Conservation (phyloP, 2,113 vertebrate genomes). For the Phocoena sinus region DNA sequence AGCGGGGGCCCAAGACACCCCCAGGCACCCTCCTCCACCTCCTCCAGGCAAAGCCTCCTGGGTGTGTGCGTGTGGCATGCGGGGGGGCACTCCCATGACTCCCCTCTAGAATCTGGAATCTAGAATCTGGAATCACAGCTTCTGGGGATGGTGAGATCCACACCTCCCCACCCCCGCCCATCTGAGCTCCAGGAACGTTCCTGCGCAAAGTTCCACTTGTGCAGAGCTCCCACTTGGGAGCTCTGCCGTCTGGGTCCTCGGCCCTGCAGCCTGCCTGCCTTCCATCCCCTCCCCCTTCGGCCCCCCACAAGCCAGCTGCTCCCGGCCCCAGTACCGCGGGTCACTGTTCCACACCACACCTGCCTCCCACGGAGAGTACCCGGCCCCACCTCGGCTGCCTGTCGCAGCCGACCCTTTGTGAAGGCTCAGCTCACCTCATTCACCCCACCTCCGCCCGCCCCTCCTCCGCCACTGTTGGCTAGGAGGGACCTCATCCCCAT, state of each 20-base stretch:
- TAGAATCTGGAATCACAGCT: not conserved
- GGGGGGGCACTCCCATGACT: not conserved
- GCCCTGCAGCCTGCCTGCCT: no score
- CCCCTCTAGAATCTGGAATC: not conserved
- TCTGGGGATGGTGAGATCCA: no score
- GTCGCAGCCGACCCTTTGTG: not conserved
- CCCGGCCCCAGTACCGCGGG: not conserved
- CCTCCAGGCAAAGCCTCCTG: not conserved
- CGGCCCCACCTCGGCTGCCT: not conserved
- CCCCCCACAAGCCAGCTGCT: not conserved
- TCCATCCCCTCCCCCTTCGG: not conserved
- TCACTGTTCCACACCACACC: fast-evolving
- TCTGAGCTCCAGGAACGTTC: not conserved
- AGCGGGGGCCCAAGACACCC: not conserved
- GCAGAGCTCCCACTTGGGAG: not conserved
- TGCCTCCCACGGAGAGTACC: fast-evolving
- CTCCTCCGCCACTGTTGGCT: no score
- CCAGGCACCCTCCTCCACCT: not conserved
- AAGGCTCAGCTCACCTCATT: not conserved
- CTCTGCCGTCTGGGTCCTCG: not conserved
- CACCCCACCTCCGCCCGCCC: no score
- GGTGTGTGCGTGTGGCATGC: not conserved
- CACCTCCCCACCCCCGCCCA: fast-evolving
- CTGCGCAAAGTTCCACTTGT: fast-evolving
- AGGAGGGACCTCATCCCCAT: no score